phyloP scores from a whole-genome alignment of 2,888 invertebrate species.

The Drosophila kokeensis region DNA sequence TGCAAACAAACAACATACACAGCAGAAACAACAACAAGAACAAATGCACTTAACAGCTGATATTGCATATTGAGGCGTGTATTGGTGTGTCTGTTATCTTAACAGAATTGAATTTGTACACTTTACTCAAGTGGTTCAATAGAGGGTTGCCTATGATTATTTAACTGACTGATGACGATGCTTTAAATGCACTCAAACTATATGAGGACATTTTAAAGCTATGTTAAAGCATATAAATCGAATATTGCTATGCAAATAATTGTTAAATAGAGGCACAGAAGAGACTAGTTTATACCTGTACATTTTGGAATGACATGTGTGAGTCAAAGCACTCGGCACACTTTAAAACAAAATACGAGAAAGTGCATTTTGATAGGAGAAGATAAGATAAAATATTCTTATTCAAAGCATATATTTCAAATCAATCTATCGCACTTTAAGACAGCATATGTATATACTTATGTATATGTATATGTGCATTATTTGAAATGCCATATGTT shows the following conservation, averaged over 20 bases:
- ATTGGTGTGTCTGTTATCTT: constrained; percentile 22
- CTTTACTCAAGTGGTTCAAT: neutral
- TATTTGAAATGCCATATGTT: neutral
- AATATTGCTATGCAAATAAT: neutral
- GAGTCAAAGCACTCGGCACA: neutral
- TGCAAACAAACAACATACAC: constrained; percentile 8
- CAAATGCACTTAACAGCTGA: constrained; percentile 16
- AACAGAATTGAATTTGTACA: neutral
- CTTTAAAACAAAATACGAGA: neutral
- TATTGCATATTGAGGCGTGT: constrained; percentile 3
- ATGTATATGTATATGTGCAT: neutral
- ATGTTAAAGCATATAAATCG: neutral
- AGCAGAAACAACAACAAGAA: constrained; percentile 5
- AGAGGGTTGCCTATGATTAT: constrained; percentile 7
- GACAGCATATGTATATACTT: neutral
- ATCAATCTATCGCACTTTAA: neutral
- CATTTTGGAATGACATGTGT: neutral
- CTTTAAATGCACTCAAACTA: neutral
- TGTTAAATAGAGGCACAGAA: neutral
- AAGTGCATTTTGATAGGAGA: neutral
- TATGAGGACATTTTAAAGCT: neutral
- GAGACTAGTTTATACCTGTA: neutral
- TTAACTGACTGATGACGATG: neutral
- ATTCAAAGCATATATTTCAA: neutral
- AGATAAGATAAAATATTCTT: neutral